Conservation (phyloP, 2,797 vertebrate genomes). For the Thripadectes ignobilis region DNA sequence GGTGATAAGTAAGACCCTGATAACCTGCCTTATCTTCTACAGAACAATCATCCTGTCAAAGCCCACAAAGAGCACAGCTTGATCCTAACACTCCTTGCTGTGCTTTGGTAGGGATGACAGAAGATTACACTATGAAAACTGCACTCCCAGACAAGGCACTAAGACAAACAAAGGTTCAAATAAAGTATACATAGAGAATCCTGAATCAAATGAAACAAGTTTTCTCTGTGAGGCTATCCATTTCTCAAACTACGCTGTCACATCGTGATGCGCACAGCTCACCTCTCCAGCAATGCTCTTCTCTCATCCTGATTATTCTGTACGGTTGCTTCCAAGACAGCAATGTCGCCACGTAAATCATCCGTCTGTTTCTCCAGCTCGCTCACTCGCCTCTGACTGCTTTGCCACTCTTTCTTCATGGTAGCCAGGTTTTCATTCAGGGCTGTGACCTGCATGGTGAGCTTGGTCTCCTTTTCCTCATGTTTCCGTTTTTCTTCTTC, state of each 20-base stretch:
- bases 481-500: slow-evolving; percentile 83
- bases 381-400: slow-evolving; percentile 87
- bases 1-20: not conserved
- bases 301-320: slow-evolving; percentile 98
- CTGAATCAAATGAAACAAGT: not conserved
- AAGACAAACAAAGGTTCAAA: not conserved
- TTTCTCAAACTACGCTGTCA: not conserved
- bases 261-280: not conserved
- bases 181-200: not conserved
- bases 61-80: not conserved
- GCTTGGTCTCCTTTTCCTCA: slow-evolving; percentile 88
- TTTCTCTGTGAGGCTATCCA: not conserved
- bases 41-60: rapidly evolving
- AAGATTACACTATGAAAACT: not conserved
- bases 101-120: not conserved
- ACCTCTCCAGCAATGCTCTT: slow-evolving; percentile 93
- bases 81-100: not conserved
- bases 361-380: slow-evolving; percentile 98
- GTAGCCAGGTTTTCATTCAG: slow-evolving; percentile 96
- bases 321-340: slow-evolving; percentile 94
- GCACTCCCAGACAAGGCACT: not conserved
- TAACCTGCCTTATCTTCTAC: not conserved
- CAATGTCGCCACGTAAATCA: slow-evolving; percentile 94
- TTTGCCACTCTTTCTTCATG: slow-evolving; percentile 95
- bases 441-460: slow-evolving; percentile 88